phyloP scores from a whole-genome alignment of 2,888 invertebrate species.

The Ophonus ardosiacus region DNA sequence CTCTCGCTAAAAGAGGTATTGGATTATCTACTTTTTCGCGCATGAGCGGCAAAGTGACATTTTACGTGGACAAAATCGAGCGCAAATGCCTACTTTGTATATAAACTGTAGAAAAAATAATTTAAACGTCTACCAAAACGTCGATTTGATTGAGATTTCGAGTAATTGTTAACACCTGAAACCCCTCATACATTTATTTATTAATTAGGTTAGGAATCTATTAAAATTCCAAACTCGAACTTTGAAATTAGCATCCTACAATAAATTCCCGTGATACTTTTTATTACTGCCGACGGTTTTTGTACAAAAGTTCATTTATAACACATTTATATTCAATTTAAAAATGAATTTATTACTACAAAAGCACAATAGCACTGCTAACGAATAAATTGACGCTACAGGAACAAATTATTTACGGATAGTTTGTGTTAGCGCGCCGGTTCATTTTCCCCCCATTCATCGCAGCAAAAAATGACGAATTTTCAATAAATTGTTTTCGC shows the following conservation, averaged over 20 bases:
- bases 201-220: too few relatives aligned
- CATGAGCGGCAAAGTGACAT: too few relatives aligned
- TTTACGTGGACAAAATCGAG: too few relatives aligned
- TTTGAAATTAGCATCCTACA: not conserved
- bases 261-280: not conserved
- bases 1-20: too few relatives aligned
- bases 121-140: too few relatives aligned
- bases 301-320: not conserved
- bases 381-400: not conserved
- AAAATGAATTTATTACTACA: not conserved
- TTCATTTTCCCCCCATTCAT: not conserved
- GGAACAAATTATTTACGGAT: not conserved
- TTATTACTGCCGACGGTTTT: not conserved
- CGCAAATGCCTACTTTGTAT: too few relatives aligned
- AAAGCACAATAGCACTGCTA: not conserved
- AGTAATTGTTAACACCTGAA: too few relatives aligned
- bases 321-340: not conserved
- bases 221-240: too few relatives aligned
- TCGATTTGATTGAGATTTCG: too few relatives aligned
- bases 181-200: too few relatives aligned
- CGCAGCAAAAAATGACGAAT: constrained; percentile 17
- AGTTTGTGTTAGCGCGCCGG: not conserved
- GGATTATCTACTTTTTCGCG: too few relatives aligned
- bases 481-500: constrained; percentile 13
- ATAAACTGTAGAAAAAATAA: too few relatives aligned